These are phyloP conservation scores for Myripristis murdjan DNA, from an alignment of 2,797 vertebrate genomes.

Conservation along the genomic window DNA sequence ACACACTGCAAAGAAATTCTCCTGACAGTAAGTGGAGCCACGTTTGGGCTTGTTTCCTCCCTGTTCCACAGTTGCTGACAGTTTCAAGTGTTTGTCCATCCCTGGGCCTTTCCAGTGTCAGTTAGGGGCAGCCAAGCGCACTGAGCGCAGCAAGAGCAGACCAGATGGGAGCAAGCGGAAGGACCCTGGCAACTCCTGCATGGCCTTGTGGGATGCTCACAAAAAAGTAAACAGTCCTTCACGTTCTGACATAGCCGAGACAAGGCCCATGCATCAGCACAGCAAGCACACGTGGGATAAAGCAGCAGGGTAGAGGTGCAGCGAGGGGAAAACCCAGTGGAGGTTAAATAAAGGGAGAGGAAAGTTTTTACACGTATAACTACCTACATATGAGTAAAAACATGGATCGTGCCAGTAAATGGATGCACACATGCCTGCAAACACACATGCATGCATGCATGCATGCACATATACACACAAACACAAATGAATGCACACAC, in stretches of 20 bases:
- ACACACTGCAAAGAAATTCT: constrained; percentile 58
- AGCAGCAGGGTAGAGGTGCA: not conserved
- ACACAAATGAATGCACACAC: not conserved
- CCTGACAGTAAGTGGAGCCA: constrained; percentile 71
- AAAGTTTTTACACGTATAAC: constrained; percentile 13
- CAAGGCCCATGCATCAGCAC: not conserved
- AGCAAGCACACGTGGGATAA: constrained; percentile 13
- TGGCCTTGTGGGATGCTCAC: constrained; percentile 10
- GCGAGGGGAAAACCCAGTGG: not conserved
- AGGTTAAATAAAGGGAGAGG: constrained; percentile 15
- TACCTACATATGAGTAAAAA: not conserved
- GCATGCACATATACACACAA: not conserved
- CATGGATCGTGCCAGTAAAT: not conserved
- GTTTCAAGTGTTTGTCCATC: constrained; percentile 60
- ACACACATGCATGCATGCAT: no score
- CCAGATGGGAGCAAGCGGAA: constrained; percentile 16
- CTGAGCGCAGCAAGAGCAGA: constrained; percentile 39
- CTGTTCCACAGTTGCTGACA: constrained; percentile 49
- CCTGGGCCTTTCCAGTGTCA: constrained; percentile 60
- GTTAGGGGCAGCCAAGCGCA: constrained; percentile 47
- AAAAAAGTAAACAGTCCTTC: constrained; percentile 55
- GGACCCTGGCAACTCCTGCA: constrained; percentile 39
- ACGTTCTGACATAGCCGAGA: constrained; percentile 43
- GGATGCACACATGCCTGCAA: not conserved
- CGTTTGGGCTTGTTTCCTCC: constrained; percentile 66